A percentile compares a stretch with the other conserved stretches of the same genome.
These are phyloP conservation scores for Tetragonula clypearis DNA, from an alignment of 1,140 invertebrate genomes.

Conservation along the genomic window DNA sequence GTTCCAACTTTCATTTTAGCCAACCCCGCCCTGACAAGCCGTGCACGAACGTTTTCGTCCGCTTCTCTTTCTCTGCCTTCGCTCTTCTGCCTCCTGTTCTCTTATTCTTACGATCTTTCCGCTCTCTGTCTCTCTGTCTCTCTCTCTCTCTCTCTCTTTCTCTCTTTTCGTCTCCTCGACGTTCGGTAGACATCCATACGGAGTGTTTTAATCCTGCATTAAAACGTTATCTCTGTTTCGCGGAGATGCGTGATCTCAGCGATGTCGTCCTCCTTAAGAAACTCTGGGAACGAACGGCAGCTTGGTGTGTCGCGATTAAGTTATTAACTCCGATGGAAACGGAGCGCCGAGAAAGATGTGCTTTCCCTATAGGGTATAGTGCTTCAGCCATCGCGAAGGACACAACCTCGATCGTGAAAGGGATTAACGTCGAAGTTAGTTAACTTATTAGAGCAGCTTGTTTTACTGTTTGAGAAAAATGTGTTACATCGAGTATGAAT, in stretches of 20 bases:
- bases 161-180: background rate
- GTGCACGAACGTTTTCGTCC: slow-evolving; percentile 66
- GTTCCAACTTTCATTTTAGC: slow-evolving; percentile 82
- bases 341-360: slow-evolving; percentile 18
- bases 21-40: slow-evolving; percentile 66
- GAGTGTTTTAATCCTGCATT: slow-evolving; percentile 64
- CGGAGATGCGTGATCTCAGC: slow-evolving; percentile 55
- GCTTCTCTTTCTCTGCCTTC: slow-evolving; percentile 55
- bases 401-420: background rate
- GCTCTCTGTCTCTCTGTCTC: slow-evolving; percentile 3
- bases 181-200: slow-evolving; percentile 50
- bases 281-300: slow-evolving; percentile 33
- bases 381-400: background rate
- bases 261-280: slow-evolving; percentile 57
- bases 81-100: slow-evolving; percentile 20
- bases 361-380: slow-evolving; percentile 7
- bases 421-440: background rate
- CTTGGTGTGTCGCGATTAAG: slow-evolving; percentile 38
- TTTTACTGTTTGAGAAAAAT: background rate
- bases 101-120: slow-evolving; percentile 24
- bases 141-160: background rate
- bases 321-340: slow-evolving; percentile 34
- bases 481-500: background rate
- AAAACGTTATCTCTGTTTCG: slow-evolving; percentile 62
- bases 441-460: background rate